Percentiles rank a stretch among this genome's conserved stretches.
phyloP scores from a whole-genome alignment of 2,797 vertebrate species.

The Brotogeris chrysoptera region DNA sequence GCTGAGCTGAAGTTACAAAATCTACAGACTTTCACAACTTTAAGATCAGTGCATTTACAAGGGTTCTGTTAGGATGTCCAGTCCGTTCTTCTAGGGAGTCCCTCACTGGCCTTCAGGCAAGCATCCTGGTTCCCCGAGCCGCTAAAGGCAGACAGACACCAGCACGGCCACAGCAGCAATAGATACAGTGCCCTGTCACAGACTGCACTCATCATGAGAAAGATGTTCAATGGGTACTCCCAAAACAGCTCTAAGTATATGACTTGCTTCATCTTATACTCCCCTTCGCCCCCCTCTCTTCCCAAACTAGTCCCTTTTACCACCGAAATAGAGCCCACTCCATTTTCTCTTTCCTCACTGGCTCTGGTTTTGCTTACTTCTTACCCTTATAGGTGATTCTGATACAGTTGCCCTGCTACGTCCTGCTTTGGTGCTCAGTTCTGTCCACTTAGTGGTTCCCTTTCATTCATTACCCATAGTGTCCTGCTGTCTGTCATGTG shows the following conservation, averaged over 20 bases:
- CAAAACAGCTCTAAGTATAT: not conserved
- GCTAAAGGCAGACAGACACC: not conserved
- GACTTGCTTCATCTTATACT: not conserved
- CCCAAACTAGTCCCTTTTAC: not conserved
- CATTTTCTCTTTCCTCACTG: not conserved
- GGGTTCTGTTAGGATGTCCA: not conserved
- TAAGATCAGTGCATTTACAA: not conserved
- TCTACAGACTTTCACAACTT: not conserved
- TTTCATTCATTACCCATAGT: not conserved
- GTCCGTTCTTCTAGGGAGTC: not conserved
- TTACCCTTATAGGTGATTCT: not conserved
- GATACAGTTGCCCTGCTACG: not conserved
- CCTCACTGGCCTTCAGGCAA: not conserved
- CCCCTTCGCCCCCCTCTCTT: rapidly evolving
- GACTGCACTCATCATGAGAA: not conserved
- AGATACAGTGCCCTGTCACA: not conserved
- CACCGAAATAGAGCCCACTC: not conserved
- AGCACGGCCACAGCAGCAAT: not conserved
- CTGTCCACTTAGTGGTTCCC: not conserved
- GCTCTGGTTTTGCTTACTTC: not conserved
- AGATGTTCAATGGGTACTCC: not conserved
- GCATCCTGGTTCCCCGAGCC: rapidly evolving
- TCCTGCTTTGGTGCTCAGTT: not conserved
- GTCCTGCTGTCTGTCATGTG: not conserved
- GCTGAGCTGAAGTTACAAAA: not conserved